Evolutionary conservation across 2,113 vertebrate genomes (phyloP).

Genomic region (Clupea harengus): DNA sequence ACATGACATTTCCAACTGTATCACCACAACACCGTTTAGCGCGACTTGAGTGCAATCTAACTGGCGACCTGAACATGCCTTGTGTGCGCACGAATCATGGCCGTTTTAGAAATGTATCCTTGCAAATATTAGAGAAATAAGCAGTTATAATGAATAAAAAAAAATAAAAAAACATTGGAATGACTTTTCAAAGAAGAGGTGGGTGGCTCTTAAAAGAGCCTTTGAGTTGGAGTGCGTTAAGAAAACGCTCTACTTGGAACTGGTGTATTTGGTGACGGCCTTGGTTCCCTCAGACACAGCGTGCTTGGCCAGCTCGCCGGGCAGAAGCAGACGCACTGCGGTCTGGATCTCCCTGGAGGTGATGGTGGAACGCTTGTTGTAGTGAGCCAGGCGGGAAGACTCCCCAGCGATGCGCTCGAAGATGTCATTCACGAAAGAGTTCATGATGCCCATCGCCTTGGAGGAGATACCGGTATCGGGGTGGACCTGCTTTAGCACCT

Average conservation of each 20-base stretch:
- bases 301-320: not conserved
- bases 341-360: conserved; percentile 2
- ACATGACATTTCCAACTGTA: too few species aligned
- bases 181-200: too few species aligned
- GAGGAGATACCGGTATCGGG: conserved; percentile 55
- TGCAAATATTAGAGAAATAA: too few species aligned
- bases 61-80: too few species aligned
- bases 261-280: conserved; percentile 5
- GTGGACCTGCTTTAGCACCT: conserved; percentile 74
- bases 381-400: not conserved
- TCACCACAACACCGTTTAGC: too few species aligned
- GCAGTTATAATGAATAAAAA: too few species aligned
- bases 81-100: too few species aligned
- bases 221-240: too few species aligned
- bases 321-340: conserved; percentile 7
- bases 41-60: too few species aligned
- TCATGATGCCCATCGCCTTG: not conserved
- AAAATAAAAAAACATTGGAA: too few species aligned
- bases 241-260: not conserved
- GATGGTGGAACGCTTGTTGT: conserved; percentile 2
- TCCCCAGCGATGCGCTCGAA: not conserved
- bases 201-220: too few species aligned
- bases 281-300: conserved; percentile 10
- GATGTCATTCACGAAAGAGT: not conserved
- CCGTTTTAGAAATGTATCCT: too few species aligned